These are phyloP conservation scores for Gobionotothen gibberifrons DNA, from an alignment of 2,797 vertebrate species.

Conservation along the genomic window DNA sequence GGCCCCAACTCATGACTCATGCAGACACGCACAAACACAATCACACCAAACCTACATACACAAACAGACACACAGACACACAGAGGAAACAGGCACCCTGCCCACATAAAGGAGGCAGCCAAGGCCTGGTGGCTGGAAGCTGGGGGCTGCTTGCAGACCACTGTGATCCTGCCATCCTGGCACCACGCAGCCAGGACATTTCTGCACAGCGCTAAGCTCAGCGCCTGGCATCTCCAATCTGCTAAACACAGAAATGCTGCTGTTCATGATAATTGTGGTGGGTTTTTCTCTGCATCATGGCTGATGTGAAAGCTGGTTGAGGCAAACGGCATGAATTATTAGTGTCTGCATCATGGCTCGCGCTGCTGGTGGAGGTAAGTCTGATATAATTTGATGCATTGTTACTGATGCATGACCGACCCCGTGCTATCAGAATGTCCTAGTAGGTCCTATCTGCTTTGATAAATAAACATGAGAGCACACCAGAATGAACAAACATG, in stretches of 20 bases:
- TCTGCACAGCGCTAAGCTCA: constrained; percentile 64
- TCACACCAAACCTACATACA: constrained; percentile 54
- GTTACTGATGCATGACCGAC: constrained; percentile 71
- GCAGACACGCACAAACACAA: constrained; percentile 42
- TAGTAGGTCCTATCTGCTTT: constrained; percentile 49
- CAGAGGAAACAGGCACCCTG: constrained; percentile 57
- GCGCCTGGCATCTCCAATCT: constrained; percentile 69
- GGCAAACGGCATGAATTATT: constrained; percentile 69
- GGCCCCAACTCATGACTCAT: constrained; percentile 38
- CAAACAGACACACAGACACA: constrained; percentile 62
- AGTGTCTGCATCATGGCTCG: constrained; percentile 43
- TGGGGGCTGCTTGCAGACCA: constrained; percentile 63
- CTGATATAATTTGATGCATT: constrained; percentile 72
- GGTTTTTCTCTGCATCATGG: constrained; percentile 50
- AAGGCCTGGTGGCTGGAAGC: constrained; percentile 61
- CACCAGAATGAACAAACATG: constrained; percentile 45
- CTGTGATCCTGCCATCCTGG: constrained; percentile 66
- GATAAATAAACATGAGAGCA: constrained; percentile 71
- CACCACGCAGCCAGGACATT: constrained; percentile 63
- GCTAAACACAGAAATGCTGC: constrained; percentile 67
- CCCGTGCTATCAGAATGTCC: constrained; percentile 52
- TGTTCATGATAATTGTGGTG: constrained; percentile 59
- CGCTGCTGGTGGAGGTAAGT: constrained; percentile 60
- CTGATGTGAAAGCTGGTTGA: constrained; percentile 56
- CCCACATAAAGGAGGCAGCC: constrained; percentile 57